Evolutionary conservation across 2,113 vertebrate genomes (phyloP).

Genomic region (Cyprinodon brontotheroides): DNA sequence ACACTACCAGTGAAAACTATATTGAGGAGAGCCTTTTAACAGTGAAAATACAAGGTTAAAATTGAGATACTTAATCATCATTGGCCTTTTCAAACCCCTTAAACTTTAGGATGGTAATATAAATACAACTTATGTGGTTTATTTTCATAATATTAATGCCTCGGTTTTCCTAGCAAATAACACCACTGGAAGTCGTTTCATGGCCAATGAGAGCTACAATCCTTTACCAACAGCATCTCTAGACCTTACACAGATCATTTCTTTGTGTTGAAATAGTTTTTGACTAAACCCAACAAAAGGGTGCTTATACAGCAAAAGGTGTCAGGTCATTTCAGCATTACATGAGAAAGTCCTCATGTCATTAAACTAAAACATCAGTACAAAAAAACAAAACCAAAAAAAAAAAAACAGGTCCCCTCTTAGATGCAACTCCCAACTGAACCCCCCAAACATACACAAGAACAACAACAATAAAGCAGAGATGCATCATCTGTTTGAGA

Average conservation of each 20-base stretch:
- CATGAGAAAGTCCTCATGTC: slow-evolving; percentile 57
- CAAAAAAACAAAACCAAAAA: slow-evolving; percentile 21
- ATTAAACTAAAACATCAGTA: slow-evolving; percentile 58
- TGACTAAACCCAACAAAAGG: slow-evolving; percentile 35
- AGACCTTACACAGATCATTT: slow-evolving; percentile 35
- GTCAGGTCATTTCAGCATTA: slow-evolving; percentile 48
- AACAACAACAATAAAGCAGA: slow-evolving; percentile 77
- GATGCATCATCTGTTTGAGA: slow-evolving; percentile 54
- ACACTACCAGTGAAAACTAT: slow-evolving; percentile 73
- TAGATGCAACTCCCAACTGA: slow-evolving; percentile 61
- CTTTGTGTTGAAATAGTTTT: slow-evolving; percentile 26
- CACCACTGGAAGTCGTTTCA: slow-evolving; percentile 48
- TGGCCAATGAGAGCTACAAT: slow-evolving; percentile 38
- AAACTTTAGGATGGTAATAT: slow-evolving; percentile 16
- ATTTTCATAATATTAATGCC: slow-evolving; percentile 39
- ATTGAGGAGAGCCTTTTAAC: slow-evolving; percentile 62
- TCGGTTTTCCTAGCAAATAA: slow-evolving; percentile 37
- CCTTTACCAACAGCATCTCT: slow-evolving; percentile 37
- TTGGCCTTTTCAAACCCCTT: slow-evolving; percentile 48
- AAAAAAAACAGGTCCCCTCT: slow-evolving; percentile 36
- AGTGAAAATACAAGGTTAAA: slow-evolving; percentile 65
- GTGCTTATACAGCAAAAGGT: slow-evolving; percentile 42
- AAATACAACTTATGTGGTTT: slow-evolving; percentile 27
- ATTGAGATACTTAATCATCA: slow-evolving; percentile 41
- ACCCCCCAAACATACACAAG: slow-evolving; percentile 75